Evolutionary conservation across 2,888 invertebrate genomes (phyloP).

Genomic region (Netelia melanura): DNA sequence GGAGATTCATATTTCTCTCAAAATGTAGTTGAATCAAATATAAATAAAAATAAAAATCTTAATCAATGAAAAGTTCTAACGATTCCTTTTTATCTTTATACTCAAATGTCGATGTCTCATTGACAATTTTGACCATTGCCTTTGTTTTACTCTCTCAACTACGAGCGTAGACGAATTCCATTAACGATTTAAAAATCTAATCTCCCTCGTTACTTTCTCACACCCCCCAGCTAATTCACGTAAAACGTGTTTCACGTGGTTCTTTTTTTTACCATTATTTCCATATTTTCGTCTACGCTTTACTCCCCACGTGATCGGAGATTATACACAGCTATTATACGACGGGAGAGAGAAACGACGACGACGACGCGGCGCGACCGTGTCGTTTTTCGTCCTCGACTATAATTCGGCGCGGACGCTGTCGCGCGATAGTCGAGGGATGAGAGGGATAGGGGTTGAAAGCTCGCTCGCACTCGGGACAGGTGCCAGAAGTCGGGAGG

Average conservation of each 20-base stretch:
- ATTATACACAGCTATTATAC: constrained; percentile 59
- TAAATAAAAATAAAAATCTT: too few relatives aligned
- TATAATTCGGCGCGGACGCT: constrained; percentile 19
- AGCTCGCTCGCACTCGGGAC: constrained; percentile 12
- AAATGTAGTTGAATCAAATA: too few relatives aligned
- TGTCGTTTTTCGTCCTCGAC: constrained; percentile 34
- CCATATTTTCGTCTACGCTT: constrained; percentile 52
- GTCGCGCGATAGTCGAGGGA: not conserved
- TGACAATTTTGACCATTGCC: too few relatives aligned
- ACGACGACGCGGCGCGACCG: constrained; percentile 7
- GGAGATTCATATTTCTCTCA: too few relatives aligned
- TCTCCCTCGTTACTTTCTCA: not conserved
- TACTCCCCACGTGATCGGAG: constrained; percentile 51
- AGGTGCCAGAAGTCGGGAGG: constrained; percentile 59
- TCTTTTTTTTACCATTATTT: constrained; percentile 17
- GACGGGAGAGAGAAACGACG: not conserved
- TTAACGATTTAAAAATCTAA: constrained; percentile 20
- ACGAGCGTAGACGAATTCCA: not conserved
- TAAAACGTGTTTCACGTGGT: constrained; percentile 27
- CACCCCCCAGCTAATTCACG: not conserved
- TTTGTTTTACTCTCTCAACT: too few relatives aligned
- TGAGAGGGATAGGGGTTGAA: not conserved
- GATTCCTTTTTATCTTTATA: too few relatives aligned
- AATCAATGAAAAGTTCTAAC: too few relatives aligned
- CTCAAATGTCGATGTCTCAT: too few relatives aligned